Percentiles rank a stretch among this genome's conserved stretches.
Conservation (phyloP, 2,888 invertebrate species). For the Tinea semifulvella region DNA sequence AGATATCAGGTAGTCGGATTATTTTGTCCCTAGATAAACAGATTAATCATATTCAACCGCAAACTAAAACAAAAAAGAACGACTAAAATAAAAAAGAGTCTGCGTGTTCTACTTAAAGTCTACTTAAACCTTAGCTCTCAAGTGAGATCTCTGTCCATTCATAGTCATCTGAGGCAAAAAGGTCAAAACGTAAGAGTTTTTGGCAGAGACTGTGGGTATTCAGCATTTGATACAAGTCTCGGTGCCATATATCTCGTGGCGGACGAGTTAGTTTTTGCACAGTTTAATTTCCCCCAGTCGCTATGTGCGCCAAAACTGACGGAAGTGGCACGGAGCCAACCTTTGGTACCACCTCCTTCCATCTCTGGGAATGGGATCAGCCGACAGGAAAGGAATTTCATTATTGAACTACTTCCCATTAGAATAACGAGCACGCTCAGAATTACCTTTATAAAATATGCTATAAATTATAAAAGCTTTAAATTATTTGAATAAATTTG, state of each 20-base stretch:
- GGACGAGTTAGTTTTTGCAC: conserved; percentile 27
- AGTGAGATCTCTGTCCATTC: conserved; percentile 7
- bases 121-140: not conserved
- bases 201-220: conserved; percentile 14
- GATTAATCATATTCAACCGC: no score
- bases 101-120: not conserved
- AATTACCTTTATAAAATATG: conserved; percentile 7
- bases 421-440: conserved; percentile 16
- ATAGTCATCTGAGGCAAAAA: conserved; percentile 20
- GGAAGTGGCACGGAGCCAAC: conserved; percentile 44
- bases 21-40: no score
- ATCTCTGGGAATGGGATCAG: conserved; percentile 33
- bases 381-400: conserved; percentile 43
- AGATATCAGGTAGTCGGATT: no score
- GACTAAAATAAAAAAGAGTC: no score
- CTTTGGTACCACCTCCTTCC: conserved; percentile 25
- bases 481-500: no score
- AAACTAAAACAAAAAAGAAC: no score
- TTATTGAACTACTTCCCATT: conserved; percentile 46
- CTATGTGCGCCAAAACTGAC: conserved; percentile 33
- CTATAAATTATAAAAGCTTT: no score
- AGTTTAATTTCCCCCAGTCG: conserved; percentile 25
- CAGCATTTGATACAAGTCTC: conserved; percentile 23
- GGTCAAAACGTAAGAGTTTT: conserved; percentile 19
- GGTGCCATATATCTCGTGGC: conserved; percentile 22